phyloP scores from a whole-genome alignment of 2,113 vertebrate genomes.

The Pipra filicauda region DNA sequence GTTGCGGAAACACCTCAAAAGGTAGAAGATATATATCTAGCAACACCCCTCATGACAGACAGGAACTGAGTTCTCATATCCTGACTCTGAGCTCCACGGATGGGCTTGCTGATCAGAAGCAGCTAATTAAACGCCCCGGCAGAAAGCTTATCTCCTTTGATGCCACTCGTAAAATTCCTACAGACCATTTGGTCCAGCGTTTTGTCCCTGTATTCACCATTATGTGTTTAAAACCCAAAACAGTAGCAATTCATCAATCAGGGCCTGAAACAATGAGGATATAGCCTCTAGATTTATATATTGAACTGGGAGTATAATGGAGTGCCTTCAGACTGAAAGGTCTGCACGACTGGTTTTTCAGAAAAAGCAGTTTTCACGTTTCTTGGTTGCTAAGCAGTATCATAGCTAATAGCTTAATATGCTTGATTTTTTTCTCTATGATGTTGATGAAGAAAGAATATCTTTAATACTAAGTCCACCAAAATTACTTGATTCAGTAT shows the following conservation, averaged over 20 bases:
- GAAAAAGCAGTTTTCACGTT: neutral
- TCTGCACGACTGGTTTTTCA: neutral
- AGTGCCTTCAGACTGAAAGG: neutral
- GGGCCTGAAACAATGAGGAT: neutral
- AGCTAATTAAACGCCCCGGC: neutral
- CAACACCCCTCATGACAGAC: neutral
- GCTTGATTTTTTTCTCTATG: neutral
- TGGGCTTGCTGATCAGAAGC: neutral
- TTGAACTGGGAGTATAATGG: neutral
- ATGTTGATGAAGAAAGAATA: neutral
- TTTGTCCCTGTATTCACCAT: neutral
- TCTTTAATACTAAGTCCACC: neutral
- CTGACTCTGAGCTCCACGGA: neutral
- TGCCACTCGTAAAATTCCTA: neutral
- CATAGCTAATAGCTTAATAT: neutral
- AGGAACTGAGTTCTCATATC: neutral
- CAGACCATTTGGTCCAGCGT: neutral
- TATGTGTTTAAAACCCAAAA: neutral
- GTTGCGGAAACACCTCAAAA: neutral
- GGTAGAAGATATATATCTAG: neutral
- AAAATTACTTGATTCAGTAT: neutral
- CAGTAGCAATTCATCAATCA: neutral
- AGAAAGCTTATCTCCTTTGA: neutral
- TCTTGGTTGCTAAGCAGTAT: neutral
- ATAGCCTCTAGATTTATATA: neutral